Evolutionary conservation across 2,888 invertebrate species (phyloP).

Genomic region (Apodemia mormo): DNA sequence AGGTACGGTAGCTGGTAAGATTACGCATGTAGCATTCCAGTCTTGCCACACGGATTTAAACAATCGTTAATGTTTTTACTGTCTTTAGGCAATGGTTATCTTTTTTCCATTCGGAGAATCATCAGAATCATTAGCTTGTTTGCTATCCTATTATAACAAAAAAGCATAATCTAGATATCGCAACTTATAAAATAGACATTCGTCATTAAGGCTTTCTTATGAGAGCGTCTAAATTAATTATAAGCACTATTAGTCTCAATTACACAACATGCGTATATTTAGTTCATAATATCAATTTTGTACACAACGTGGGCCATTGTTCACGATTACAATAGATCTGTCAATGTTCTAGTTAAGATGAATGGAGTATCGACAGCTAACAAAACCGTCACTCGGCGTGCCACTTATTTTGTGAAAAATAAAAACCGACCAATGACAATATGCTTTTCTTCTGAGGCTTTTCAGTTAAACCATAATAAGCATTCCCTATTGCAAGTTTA

Average conservation of each 20-base stretch:
- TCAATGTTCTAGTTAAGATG: slow-evolving; percentile 71
- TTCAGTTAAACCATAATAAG: neutral
- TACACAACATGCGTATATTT: neutral
- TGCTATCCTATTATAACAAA: too few species aligned
- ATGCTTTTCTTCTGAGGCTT: neutral
- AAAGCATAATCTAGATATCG: too few species aligned
- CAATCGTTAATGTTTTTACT: too few species aligned
- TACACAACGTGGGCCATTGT: slow-evolving; percentile 63
- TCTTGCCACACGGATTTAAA: too few species aligned
- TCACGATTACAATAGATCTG: slow-evolving; percentile 68
- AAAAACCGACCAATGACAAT: slow-evolving; percentile 10
- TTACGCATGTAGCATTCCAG: too few species aligned
- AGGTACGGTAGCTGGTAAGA: too few species aligned
- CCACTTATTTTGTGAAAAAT: slow-evolving; percentile 11
- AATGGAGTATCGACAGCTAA: slow-evolving; percentile 65
- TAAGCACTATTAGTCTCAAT: neutral
- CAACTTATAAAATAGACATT: too few species aligned
- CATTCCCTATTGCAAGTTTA: too few species aligned
- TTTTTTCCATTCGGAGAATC: too few species aligned
- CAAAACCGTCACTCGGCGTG: slow-evolving; percentile 26
- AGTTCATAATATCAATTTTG: slow-evolving; percentile 43
- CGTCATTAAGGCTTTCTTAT: neutral
- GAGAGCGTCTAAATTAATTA: neutral
- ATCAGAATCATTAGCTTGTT: too few species aligned
- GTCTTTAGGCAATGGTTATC: too few species aligned